A percentile compares a stretch with the other conserved stretches of the same genome.
phyloP scores from a whole-genome alignment of 2,888 invertebrate genomes.

The Caenorhabditis becei region DNA sequence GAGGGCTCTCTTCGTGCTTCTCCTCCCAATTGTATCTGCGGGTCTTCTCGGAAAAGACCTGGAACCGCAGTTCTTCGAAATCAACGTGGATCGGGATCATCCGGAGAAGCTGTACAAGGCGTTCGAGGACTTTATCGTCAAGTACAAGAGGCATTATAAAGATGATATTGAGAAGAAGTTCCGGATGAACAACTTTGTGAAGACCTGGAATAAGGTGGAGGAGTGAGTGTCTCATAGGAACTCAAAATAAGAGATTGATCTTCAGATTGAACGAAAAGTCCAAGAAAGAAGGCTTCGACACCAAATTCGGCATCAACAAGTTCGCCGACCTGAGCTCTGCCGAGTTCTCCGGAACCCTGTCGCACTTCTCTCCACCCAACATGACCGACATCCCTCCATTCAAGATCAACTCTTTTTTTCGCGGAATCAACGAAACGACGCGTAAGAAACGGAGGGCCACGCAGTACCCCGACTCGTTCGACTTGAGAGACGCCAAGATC shows the following conservation, averaged over 20 bases:
- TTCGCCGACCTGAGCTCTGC: conserved; percentile 24
- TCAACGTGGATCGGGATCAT: conserved; percentile 39
- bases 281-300: conserved; percentile 12
- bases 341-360: conserved; percentile 32
- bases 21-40: no score
- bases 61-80: conserved; percentile 28
- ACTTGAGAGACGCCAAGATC: conserved; percentile 32
- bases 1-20: no score
- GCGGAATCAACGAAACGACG: conserved; percentile 14
- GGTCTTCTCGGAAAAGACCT: no score
- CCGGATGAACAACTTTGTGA: conserved; percentile 44
- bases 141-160: conserved; percentile 35
- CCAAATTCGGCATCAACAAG: conserved; percentile 46
- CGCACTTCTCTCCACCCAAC: conserved; percentile 12
- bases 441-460: conserved; percentile 21
- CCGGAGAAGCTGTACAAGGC: conserved; percentile 47
- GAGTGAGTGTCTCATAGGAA: no score
- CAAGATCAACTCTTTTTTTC: conserved; percentile 27
- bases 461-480: conserved; percentile 32
- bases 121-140: conserved; percentile 16
- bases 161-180: conserved; percentile 10
- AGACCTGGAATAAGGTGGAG: conserved; percentile 32
- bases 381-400: conserved; percentile 23
- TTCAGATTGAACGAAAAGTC: conserved; percentile 35
- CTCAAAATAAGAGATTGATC: no score